phyloP scores from a whole-genome alignment of 2,113 vertebrate species.

The Eidolon helvum region DNA sequence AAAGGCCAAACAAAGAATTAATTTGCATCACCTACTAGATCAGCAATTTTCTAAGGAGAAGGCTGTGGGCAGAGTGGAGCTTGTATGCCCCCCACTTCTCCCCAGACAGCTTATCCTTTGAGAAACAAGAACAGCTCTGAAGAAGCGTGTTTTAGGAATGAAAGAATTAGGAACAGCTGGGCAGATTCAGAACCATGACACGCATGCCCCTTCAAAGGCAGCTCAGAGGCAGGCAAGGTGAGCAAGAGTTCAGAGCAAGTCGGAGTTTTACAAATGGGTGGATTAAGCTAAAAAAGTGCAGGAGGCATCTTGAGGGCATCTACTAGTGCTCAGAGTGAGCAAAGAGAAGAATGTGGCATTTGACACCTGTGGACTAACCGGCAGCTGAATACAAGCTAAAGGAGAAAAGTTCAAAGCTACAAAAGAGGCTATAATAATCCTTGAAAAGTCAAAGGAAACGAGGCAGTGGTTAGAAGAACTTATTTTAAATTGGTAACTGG shows the following conservation, averaged over 20 bases:
- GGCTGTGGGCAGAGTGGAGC: background rate
- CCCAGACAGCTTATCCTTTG: background rate
- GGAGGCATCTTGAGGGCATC: slow-evolving; percentile 13
- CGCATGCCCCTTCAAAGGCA: slow-evolving; percentile 44
- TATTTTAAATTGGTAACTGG: background rate
- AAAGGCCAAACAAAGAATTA: background rate
- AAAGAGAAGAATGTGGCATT: background rate
- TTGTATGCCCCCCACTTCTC: background rate
- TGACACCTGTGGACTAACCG: background rate
- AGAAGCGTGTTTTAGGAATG: background rate
- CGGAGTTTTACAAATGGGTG: background rate
- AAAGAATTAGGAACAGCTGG: slow-evolving; percentile 65
- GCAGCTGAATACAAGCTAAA: slow-evolving; percentile 19
- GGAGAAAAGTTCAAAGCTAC: background rate
- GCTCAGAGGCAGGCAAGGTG: slow-evolving; percentile 43
- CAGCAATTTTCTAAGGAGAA: background rate
- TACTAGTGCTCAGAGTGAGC: background rate
- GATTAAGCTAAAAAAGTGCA: slow-evolving; percentile 32
- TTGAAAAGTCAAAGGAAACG: background rate
- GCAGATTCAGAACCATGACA: slow-evolving; percentile 31
- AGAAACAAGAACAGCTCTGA: background rate
- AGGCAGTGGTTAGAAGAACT: background rate
- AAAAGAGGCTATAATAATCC: background rate
- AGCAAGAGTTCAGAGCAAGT: slow-evolving; percentile 47
- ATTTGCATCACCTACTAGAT: background rate